These are phyloP conservation scores for Cheilosia pagana DNA, from an alignment of 2,888 invertebrate species.

Conservation along the genomic window DNA sequence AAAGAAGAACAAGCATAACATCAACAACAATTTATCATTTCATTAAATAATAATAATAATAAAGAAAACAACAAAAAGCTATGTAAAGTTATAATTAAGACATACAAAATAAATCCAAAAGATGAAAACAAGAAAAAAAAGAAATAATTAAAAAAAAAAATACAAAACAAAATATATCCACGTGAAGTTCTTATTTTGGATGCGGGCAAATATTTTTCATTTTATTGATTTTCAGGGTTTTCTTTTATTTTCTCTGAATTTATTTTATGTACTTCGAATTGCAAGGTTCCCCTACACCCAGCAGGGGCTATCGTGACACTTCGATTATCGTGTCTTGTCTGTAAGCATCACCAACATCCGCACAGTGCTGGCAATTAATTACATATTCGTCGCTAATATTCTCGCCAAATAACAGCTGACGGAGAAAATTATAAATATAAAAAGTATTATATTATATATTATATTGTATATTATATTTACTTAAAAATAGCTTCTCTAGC, in stretches of 20 bases:
- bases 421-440: slow-evolving; percentile 14
- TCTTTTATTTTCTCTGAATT: not conserved
- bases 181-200: slow-evolving; percentile 46
- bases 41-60: slow-evolving; percentile 54
- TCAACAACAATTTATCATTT: slow-evolving; percentile 67
- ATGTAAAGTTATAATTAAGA: slow-evolving; percentile 74
- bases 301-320: slow-evolving; percentile 1
- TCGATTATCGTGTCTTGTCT: slow-evolving; percentile 8
- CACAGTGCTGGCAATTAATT: slow-evolving; percentile 21
- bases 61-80: slow-evolving; percentile 56
- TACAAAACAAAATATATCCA: slow-evolving; percentile 63
- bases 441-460: not conserved
- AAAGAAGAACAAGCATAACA: slow-evolving; percentile 30
- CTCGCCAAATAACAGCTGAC: slow-evolving; percentile 13
- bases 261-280: not conserved
- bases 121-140: slow-evolving; percentile 62
- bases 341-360: not conserved
- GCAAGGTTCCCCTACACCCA: not conserved
- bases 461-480: no score
- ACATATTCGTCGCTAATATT: slow-evolving; percentile 12
- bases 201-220: no score
- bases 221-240: not conserved
- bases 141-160: slow-evolving; percentile 63
- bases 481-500: slow-evolving; percentile 29
- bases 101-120: slow-evolving; percentile 74